Conservation (phyloP, 1,140 invertebrate species). For the Monochamus saltuarius region DNA sequence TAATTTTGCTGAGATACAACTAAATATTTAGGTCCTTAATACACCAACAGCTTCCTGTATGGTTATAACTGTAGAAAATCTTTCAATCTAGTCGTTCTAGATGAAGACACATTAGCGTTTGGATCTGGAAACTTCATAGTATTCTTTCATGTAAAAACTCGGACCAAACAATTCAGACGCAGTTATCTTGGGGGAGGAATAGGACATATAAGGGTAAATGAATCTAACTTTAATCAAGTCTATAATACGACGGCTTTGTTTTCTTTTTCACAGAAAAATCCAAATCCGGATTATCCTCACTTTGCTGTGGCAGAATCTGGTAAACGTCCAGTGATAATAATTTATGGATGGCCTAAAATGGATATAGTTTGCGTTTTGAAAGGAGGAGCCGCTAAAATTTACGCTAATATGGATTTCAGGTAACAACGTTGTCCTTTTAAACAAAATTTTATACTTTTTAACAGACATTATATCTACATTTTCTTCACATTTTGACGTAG, state of each 20-base stretch:
- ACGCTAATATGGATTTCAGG: slow-evolving; percentile 77
- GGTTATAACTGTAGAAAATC: slow-evolving; percentile 82
- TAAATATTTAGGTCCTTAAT: slow-evolving; percentile 12
- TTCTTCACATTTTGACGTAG: too few relatives aligned
- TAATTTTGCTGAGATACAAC: too few relatives aligned
- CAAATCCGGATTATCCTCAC: slow-evolving; percentile 60
- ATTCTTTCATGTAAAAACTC: slow-evolving; percentile 69
- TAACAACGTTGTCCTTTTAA: slow-evolving; percentile 49
- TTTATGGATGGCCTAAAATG: slow-evolving; percentile 81
- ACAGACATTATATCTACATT: too few relatives aligned
- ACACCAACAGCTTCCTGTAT: slow-evolving; percentile 69
- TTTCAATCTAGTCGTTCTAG: slow-evolving; percentile 76
- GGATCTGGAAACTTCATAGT: slow-evolving; percentile 78
- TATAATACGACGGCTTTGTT: slow-evolving; percentile 5
- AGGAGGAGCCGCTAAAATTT: slow-evolving; percentile 72
- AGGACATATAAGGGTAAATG: slow-evolving; percentile 71
- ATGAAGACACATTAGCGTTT: slow-evolving; percentile 72
- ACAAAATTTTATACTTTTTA: too few relatives aligned
- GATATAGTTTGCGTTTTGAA: slow-evolving; percentile 70
- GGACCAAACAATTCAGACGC: slow-evolving; percentile 67
- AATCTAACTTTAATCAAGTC: neutral
- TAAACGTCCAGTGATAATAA: slow-evolving; percentile 75
- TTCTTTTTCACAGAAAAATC: slow-evolving; percentile 66
- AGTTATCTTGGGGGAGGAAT: slow-evolving; percentile 74
- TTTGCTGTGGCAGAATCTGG: slow-evolving; percentile 86